phyloP scores from a whole-genome alignment of 2,113 vertebrate genomes.

The Scopus umbretta region DNA sequence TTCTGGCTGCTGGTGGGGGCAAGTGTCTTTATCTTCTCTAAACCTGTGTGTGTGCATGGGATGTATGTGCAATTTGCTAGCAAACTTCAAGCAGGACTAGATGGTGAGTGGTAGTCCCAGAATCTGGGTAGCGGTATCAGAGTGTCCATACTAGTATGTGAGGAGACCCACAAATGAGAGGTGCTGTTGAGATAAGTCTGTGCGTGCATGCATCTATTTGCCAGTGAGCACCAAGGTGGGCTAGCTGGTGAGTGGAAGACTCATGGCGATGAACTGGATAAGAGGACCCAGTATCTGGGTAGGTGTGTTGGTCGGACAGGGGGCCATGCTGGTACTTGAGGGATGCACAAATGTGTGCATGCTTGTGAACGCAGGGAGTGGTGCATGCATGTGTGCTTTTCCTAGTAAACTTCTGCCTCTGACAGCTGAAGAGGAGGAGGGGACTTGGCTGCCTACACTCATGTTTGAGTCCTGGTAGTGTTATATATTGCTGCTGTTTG shows the following conservation, averaged over 20 bases:
- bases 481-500: background rate
- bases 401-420: background rate
- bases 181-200: background rate
- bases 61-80: background rate
- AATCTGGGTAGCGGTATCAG: background rate
- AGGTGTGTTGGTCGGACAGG: background rate
- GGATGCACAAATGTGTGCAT: background rate
- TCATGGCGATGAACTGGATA: background rate
- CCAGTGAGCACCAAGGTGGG: background rate
- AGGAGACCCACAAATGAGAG: background rate
- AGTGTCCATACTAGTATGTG: background rate
- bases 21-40: background rate
- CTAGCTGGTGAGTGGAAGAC: background rate
- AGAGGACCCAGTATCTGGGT: background rate
- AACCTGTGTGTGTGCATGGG: accelerated
- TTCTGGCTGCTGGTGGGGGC: too few relatives aligned
- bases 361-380: background rate
- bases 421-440: background rate
- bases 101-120: background rate
- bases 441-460: background rate
- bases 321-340: background rate
- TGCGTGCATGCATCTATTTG: background rate
- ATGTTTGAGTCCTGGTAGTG: background rate
- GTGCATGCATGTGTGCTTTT: background rate
- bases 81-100: background rate